These are phyloP conservation scores for Melipona quadrifasciata DNA, from an alignment of 1,140 invertebrate genomes.

Conservation along the genomic window DNA sequence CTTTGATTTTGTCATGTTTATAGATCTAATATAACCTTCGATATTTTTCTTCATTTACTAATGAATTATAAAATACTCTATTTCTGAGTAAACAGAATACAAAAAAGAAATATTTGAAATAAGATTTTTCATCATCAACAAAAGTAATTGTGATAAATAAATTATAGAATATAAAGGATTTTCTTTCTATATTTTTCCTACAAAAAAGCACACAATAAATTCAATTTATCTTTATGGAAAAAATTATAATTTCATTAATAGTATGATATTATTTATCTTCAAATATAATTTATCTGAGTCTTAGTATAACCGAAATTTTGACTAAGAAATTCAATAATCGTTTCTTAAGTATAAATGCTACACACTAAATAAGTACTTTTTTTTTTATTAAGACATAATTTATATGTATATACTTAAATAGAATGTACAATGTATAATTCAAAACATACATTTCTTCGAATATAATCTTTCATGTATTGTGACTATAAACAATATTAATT, in stretches of 20 bases:
- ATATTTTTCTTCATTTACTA: slow-evolving; percentile 8
- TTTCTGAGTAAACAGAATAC: slow-evolving; percentile 5
- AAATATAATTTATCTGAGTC: slow-evolving; percentile 14
- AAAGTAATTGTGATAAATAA: slow-evolving; percentile 26
- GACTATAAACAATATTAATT: slow-evolving; percentile 69
- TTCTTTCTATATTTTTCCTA: slow-evolving; percentile 16
- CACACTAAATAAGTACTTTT: slow-evolving; percentile 63
- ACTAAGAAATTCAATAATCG: slow-evolving; percentile 28
- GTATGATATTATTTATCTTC: slow-evolving; percentile 7
- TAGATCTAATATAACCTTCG: slow-evolving; percentile 14
- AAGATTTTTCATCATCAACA: slow-evolving; percentile 7
- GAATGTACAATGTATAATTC: slow-evolving; percentile 66
- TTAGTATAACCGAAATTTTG: slow-evolving; percentile 27
- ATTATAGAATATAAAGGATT: slow-evolving; percentile 28
- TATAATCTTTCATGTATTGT: slow-evolving; percentile 53
- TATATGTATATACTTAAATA: slow-evolving; percentile 68
- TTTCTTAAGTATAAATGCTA: slow-evolving; percentile 65
- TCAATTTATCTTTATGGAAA: neutral
- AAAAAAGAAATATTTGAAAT: slow-evolving; percentile 5
- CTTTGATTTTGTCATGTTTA: slow-evolving; percentile 48
- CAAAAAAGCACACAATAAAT: slow-evolving; percentile 6
- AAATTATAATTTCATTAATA: slow-evolving; percentile 6
- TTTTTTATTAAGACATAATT: slow-evolving; percentile 57
- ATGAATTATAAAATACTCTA: slow-evolving; percentile 10
- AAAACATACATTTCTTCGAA: slow-evolving; percentile 60